Base-by-base conservation (phyloP, 2,888 invertebrate genomes). In the Sisyra nigra region DNA sequence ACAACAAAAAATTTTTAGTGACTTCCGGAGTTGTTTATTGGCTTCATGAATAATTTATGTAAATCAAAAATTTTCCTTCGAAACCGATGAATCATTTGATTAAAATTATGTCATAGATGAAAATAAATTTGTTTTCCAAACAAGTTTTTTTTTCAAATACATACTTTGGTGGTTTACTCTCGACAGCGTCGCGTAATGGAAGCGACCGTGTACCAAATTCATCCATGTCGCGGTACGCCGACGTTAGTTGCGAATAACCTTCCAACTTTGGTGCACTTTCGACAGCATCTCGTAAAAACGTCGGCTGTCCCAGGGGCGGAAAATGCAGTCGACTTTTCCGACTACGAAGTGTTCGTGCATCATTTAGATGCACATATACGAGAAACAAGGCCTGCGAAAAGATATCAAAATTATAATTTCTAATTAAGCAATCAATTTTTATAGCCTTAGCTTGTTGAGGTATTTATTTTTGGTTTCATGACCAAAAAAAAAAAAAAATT, bases 161-260 rank as follows among this genome's bases (percentile, higher is more conserved):
- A 58, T 55, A 66, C 65, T 59, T 51, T 50, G 63, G 57, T 7
- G 81, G 81, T 45, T 79, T 63, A 53, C 73, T 80, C 61, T 87
- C 86, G 2, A 87, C 83, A 2, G 87, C 84, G 39, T 75, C 70
- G 46, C 87, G 68, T 45, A 86, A 64, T 0, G 86, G 86, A 40
- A 77, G 55, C 46, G 60, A 60, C 44, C 54, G 59, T 11, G 62
- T 60, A 18, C 67, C 67, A 48, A 57, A 65, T 44, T 58, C 58
- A 11, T 19, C 17, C n/a, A 2, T 14, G 4, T 24, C 37, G 3
- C 10, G 17, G 19, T 2, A 5, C 1, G 17, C 2, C 3, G 15
- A 11, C 2, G 18, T 19, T 2, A 15, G 37, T 37, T 19, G 19
- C n/a, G 37, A 17, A 18, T n/a, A n/a, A 11, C 10, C 11, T 18